Percentiles rank a stretch among this genome's conserved stretches.
These are phyloP conservation scores for Agapornis canus DNA, from an alignment of 2,797 vertebrate species.

Conservation along the genomic window DNA sequence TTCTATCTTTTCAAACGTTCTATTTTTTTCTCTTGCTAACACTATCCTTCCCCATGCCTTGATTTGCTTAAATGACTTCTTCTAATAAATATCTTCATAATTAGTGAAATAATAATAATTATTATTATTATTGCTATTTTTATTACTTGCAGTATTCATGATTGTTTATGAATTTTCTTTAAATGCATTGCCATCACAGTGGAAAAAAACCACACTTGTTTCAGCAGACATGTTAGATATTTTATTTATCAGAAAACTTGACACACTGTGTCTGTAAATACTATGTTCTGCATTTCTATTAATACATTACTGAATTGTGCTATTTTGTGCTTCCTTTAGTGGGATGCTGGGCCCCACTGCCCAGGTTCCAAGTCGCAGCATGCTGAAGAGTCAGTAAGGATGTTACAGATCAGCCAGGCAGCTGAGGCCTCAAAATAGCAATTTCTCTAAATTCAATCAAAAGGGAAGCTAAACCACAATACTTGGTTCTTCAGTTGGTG, in stretches of 20 bases:
- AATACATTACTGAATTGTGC: background rate
- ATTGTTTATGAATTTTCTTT: background rate
- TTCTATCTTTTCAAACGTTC: background rate
- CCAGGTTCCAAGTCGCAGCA: background rate
- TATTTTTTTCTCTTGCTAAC: background rate
- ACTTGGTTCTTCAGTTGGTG: background rate
- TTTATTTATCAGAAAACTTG: background rate
- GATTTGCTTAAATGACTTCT: background rate
- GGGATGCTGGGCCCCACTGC: background rate
- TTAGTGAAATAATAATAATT: background rate
- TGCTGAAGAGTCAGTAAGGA: background rate
- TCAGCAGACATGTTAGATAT: background rate
- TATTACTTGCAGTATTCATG: background rate
- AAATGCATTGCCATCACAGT: background rate
- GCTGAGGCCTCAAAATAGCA: background rate
- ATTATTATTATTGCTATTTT: background rate
- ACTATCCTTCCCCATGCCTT: background rate
- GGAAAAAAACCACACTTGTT: background rate
- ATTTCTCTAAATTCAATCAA: background rate
- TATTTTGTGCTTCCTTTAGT: background rate
- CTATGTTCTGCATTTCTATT: background rate
- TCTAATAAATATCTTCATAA: background rate
- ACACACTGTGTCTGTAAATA: background rate
- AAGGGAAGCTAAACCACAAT: background rate
- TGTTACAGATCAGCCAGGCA: background rate